Evolutionary conservation across 2,113 vertebrate genomes (phyloP), one percentile per base, ranked within the genome.

Genomic region (Hemiscyllium ocellatum): DNA sequence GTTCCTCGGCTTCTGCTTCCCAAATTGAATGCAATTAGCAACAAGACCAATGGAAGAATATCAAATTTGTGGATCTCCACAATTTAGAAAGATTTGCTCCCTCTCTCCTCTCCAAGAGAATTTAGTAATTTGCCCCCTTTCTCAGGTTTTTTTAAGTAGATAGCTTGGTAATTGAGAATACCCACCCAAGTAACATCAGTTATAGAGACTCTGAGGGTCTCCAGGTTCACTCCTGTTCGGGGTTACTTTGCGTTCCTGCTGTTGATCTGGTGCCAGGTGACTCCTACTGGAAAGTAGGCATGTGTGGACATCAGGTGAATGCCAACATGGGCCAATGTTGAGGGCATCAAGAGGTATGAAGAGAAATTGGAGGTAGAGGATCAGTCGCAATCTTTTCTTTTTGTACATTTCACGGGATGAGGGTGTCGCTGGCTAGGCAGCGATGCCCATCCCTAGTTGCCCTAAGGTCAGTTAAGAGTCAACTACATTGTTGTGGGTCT

Each of bases 31-130:
- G 24, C 85, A 1, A 65, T 83, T 97, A 96, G 96, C 96, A 96
- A 96, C 96, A 96, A 47, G 96, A 96, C 96, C 96, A 96, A 96
- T 97, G 97, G 95, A 19, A 97, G 97, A 96, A 76, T 90, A 90
- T 90, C 29, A 6, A 1, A 0, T 61, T 33, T 15, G 0, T 61
- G 87, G 52, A 90, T 61, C 10, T 90, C 50, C 50, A 56, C 50
- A 56, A n/a, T 33, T 50, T 50, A 50, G 6, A 50, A 29, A 52
- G 86, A 56, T 56, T 52, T 29, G 47, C 47, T 50, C 8, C 56
- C 26, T 56, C 52, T 2, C 8, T 61, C 87, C 1, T 61, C 24
- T 56, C 87, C 20, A 24, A 61, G 56, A 26, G 47, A 56, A 29
- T 86, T 47, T 89, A 85, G 42, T 19, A 13, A 19, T 20, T 83